Conservation (phyloP, 2,797 vertebrate species). For the Austrolebias charrua region DNA sequence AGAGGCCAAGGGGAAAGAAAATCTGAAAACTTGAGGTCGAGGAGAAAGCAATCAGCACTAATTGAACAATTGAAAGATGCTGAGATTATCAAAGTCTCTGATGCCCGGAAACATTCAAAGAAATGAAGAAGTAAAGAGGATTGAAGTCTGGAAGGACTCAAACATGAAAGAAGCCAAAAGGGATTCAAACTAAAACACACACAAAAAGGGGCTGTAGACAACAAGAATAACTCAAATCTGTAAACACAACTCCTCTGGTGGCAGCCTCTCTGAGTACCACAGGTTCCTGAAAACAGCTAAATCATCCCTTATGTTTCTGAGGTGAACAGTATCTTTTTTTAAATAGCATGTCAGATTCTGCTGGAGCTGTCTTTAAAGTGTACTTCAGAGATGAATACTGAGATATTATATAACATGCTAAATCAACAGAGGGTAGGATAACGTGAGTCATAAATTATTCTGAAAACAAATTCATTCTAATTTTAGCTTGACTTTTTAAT, state of each 20-base stretch:
- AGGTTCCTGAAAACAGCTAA: background rate
- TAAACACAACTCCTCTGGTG: background rate
- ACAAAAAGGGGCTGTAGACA: conserved; percentile 15
- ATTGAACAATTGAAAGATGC: conserved; percentile 11
- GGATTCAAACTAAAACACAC: background rate
- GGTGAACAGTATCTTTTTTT: background rate
- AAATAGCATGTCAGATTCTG: background rate
- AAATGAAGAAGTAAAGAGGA: conserved; percentile 18
- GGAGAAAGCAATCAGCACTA: conserved; percentile 29
- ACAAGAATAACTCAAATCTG: conserved; percentile 14
- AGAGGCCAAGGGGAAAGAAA: background rate
- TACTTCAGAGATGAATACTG: background rate
- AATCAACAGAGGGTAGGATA: background rate
- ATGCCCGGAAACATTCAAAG: conserved; percentile 18
- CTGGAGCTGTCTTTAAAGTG: background rate
- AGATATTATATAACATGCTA: background rate
- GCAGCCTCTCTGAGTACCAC: background rate
- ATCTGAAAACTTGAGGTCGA: conserved; percentile 20
- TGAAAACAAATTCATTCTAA: background rate
- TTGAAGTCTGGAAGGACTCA: conserved; percentile 7
- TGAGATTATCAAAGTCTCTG: conserved; percentile 23
- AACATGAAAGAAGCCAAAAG: conserved; percentile 27
- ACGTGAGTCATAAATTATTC: background rate
- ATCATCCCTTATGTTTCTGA: background rate
- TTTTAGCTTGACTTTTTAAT: background rate